These are phyloP conservation scores for Panzeria rudis DNA, from an alignment of 2,888 invertebrate genomes.

Conservation along the genomic window DNA sequence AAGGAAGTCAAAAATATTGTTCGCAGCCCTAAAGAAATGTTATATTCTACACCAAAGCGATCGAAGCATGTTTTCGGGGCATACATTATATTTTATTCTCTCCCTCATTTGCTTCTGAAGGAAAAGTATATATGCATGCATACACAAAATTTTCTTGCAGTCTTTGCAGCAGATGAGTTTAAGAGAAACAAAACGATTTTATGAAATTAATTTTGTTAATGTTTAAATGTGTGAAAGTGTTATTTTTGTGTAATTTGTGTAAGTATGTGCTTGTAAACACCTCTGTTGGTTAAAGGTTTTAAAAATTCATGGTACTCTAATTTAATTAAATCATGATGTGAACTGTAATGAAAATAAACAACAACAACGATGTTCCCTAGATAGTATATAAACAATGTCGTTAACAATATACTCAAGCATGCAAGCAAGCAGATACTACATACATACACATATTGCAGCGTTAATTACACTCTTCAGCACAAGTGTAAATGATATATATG, in stretches of 20 bases:
- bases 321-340: constrained; percentile 60
- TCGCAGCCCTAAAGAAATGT: too few species aligned
- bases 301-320: constrained; percentile 45
- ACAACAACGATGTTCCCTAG: constrained; percentile 21
- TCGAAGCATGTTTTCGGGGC: too few species aligned
- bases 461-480: background rate
- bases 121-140: background rate
- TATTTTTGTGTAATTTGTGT: constrained; percentile 9
- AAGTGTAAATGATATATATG: background rate
- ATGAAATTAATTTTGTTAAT: background rate
- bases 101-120: background rate
- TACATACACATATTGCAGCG: background rate
- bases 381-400: constrained; percentile 1
- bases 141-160: background rate
- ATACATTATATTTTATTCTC: too few species aligned
- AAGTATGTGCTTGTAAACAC: background rate
- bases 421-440: background rate
- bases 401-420: constrained; percentile 27
- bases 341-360: constrained; percentile 53
- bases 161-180: background rate
- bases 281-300: constrained; percentile 16
- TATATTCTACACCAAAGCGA: too few species aligned
- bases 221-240: background rate
- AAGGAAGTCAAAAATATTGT: too few species aligned
- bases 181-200: background rate